Conservation (phyloP, 1,140 invertebrate genomes). For the Platyura marginata region DNA sequence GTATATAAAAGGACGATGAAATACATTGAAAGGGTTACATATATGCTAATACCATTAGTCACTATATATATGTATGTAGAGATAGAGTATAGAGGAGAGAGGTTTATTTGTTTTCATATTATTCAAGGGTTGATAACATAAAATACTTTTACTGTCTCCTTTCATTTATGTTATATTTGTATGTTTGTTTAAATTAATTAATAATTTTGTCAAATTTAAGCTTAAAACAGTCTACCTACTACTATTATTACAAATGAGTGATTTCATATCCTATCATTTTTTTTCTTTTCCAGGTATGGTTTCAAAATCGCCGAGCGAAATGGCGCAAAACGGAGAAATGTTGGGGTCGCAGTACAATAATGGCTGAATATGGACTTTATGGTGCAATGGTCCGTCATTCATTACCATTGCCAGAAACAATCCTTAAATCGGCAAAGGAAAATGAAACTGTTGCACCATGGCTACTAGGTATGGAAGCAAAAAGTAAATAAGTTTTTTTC, state of each 20-base stretch:
- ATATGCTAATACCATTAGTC: too few species aligned
- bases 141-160: too few species aligned
- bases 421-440: slow-evolving; percentile 89
- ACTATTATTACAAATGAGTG: too few species aligned
- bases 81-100: too few species aligned
- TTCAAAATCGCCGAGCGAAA: slow-evolving; percentile 85
- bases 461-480: slow-evolving; percentile 69
- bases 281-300: slow-evolving; percentile 19
- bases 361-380: slow-evolving; percentile 99
- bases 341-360: slow-evolving; percentile 98
- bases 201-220: background rate
- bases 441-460: slow-evolving; percentile 94
- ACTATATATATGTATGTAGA: too few species aligned
- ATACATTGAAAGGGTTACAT: too few species aligned
- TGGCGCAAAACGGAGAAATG: slow-evolving; percentile 99
- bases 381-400: slow-evolving; percentile 98
- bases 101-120: too few species aligned
- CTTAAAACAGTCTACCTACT: too few species aligned
- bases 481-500: slow-evolving; percentile 18
- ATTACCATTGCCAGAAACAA: slow-evolving; percentile 90
- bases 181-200: background rate
- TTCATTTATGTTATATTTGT: too few species aligned
- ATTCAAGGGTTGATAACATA: too few species aligned
- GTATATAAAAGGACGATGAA: too few species aligned
- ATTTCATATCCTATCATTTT: background rate